Evolutionary conservation across 2,113 vertebrate species (phyloP).

Genomic region (Circaetus cinerascens): DNA sequence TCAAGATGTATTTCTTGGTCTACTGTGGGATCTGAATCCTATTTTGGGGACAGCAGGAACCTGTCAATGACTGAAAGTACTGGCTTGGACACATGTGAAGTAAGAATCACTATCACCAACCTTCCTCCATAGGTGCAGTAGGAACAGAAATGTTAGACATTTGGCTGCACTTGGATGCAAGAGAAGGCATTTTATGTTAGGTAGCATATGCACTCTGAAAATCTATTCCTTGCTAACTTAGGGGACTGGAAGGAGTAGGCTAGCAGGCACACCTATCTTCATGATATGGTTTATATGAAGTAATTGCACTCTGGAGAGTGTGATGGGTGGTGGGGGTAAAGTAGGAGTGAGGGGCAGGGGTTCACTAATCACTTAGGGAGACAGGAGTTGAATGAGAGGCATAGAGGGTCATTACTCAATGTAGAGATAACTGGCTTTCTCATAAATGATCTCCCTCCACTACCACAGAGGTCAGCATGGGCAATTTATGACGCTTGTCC

Average conservation of each 20-base stretch:
- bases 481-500: not conserved
- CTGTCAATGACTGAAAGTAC: not conserved
- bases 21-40: not conserved
- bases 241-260: not conserved
- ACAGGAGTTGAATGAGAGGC: not conserved
- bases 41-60: not conserved
- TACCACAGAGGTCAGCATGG: not conserved
- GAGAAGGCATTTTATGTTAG: not conserved
- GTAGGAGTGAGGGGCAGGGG: not conserved
- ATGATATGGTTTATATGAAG: not conserved
- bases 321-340: not conserved
- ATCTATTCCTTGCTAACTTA: not conserved
- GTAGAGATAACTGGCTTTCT: not conserved
- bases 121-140: not conserved
- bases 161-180: not conserved
- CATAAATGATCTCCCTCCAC: not conserved
- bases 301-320: not conserved
- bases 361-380: not conserved
- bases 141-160: not conserved
- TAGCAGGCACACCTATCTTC: not conserved
- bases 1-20: not conserved
- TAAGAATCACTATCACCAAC: accelerated
- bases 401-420: not conserved
- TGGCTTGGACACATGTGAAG: not conserved
- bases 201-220: not conserved